Percentiles rank a stretch among this genome's conserved stretches.
Conservation (phyloP, 2,113 vertebrate species). For the Pimephales promelas region DNA sequence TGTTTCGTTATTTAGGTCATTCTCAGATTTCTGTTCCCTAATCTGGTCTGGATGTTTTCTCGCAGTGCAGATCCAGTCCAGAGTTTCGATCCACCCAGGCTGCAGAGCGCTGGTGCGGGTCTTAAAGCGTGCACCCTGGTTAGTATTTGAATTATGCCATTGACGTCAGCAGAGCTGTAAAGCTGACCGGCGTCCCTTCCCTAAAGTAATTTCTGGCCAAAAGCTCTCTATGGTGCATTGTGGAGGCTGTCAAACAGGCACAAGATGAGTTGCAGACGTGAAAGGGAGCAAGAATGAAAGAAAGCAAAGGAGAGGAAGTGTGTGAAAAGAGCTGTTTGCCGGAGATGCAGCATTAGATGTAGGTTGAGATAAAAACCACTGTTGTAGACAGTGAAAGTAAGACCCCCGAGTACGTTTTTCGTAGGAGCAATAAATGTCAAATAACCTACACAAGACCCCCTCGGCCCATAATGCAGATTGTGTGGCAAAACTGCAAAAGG, state of each 20-base stretch:
- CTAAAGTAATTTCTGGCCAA: constrained; percentile 84
- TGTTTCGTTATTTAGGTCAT: neutral
- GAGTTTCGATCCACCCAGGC: constrained; percentile 74
- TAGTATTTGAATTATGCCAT: constrained; percentile 99
- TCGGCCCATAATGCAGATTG: neutral
- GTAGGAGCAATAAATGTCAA: constrained; percentile 7
- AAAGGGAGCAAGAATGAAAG: constrained; percentile 11
- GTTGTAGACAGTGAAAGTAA: constrained; percentile 1
- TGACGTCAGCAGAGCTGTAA: constrained; percentile 99
- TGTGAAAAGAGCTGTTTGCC: constrained; percentile 34
- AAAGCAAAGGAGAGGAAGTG: constrained; percentile 35
- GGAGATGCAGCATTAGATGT: constrained; percentile 36
- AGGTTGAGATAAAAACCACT: constrained; percentile 10
- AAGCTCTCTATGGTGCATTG: constrained; percentile 80
- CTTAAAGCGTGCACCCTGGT: constrained; percentile 89
- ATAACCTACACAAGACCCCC: constrained; percentile 12
- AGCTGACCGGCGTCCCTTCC: constrained; percentile 88
- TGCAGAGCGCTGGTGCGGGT: constrained; percentile 76
- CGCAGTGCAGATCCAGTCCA: constrained; percentile 77
- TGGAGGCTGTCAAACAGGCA: constrained; percentile 76
- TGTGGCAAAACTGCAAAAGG: neutral
- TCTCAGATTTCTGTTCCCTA: neutral
- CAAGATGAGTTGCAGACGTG: constrained; percentile 72
- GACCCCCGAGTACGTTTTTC: neutral
- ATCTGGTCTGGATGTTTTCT: constrained; percentile 56